These are phyloP conservation scores for Heptranchias perlo DNA, from an alignment of 2,113 vertebrate species.

Conservation along the genomic window DNA sequence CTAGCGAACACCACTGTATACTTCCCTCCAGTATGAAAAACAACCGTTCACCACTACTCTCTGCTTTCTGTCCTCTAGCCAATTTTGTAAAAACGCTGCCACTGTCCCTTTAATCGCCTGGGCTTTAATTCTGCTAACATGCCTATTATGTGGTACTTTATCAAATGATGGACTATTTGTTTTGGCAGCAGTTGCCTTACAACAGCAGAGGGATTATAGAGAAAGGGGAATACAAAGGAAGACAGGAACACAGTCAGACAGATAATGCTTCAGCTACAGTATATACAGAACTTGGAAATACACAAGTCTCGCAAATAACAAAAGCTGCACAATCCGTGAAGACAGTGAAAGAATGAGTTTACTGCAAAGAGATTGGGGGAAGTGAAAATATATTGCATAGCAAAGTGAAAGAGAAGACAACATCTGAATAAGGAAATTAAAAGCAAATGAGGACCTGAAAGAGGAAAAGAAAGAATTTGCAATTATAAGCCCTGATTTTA, in stretches of 20 bases:
- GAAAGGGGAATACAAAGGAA: background rate
- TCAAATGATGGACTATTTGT: conserved; percentile 6
- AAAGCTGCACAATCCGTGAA: background rate
- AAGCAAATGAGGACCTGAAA: background rate
- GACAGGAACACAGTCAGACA: background rate
- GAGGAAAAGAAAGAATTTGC: background rate
- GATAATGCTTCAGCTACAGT: background rate
- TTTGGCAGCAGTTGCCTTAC: background rate
- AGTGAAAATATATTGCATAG: background rate
- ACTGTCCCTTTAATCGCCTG: no score
- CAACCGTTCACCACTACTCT: no score
- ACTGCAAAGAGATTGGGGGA: background rate
- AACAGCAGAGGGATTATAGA: background rate
- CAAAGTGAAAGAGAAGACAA: background rate
- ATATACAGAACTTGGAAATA: background rate
- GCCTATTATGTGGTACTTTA: no score
- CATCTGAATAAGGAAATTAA: background rate
- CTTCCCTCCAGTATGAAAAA: no score
- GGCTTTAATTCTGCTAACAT: no score
- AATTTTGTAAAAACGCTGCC: no score
- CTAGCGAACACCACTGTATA: no score
- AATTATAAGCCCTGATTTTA: no score
- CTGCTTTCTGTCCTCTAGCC: no score
- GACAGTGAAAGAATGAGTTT: background rate
- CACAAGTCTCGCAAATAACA: no score